Base-by-base conservation (phyloP, 2,888 invertebrate genomes). In the Cephus sareptanus region DNA sequence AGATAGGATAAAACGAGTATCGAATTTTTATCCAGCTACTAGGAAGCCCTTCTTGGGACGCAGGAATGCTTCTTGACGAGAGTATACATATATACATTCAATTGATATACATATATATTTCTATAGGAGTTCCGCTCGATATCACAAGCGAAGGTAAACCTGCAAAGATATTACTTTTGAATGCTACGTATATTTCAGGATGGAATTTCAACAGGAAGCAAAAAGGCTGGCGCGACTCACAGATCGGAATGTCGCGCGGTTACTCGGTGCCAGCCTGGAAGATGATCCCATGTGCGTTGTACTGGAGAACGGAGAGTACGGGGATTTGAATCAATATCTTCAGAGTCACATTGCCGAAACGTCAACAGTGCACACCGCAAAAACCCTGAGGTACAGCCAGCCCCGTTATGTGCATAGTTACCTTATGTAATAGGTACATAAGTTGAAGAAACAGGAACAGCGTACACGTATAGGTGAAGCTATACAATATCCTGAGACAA, bases 261-360 rank as follows among this genome's bases (percentile, higher is more conserved):
- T 96, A 85, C 92, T 96, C 83, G 96, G 96, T 83, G 95, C 95
- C 85, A 96, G 95, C 91, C 93, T 95, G 81, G 93, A 94, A 79
- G 94, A 95, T 83, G 95, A 96, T 88, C 96, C 96, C 76, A 94
- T 95, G 86, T 95, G 95, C 91, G 94, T 96, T 91, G 95, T 97
- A 80, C 93, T 96, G 87, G 97, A 97, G 92, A 95, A 95, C 91
- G 93, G 94, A 91, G 95, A 95, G 89, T 94, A 94, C 88, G 97
- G 97, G 78, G 97, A 97, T 93, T 94, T 97, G 89, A 96, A 96
- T 93, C 96, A 96, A 92, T 96, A 96, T 92, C 93, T 97, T 86
- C 95, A 96, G 90, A 95, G 96, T 87, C 96, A 96, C 92, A 94
- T 95, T 83, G 95, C 96, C 69, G 96, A 96, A 91, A 95, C 95